Conservation (phyloP, 2,797 vertebrate species). For the Pyrrhura leucotis region DNA sequence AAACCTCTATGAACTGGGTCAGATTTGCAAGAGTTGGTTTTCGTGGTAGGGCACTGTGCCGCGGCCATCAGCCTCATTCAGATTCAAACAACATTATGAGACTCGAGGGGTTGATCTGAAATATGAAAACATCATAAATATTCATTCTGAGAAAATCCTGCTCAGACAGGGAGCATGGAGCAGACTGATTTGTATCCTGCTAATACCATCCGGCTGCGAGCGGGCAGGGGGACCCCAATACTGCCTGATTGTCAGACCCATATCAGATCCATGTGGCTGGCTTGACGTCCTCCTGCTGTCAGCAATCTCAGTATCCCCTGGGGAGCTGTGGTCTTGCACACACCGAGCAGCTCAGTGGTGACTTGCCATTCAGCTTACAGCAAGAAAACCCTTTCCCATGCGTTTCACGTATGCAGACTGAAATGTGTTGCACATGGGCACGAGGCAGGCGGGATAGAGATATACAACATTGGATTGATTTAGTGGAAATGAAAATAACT, state of each 20-base stretch:
- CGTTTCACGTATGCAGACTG: neutral
- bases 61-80: conserved; percentile 28
- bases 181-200: conserved; percentile 40
- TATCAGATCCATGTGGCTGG: neutral
- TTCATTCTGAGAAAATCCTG: conserved; percentile 41
- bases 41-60: conserved; percentile 34
- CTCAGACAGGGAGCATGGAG: neutral
- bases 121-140: conserved; percentile 59
- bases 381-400: neutral
- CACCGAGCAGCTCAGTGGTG: neutral
- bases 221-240: neutral
- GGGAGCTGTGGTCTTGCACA: neutral
- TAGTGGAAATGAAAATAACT: conserved; percentile 24
- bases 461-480: neutral
- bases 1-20: neutral
- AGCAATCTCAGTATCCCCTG: neutral
- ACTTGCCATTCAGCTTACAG: neutral
- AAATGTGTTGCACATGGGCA: conserved; percentile 8
- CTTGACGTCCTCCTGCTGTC: neutral
- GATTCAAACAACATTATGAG: conserved; percentile 45
- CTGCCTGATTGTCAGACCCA: neutral
- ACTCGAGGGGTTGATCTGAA: conserved; percentile 45
- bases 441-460: conserved; percentile 7
- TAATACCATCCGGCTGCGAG: conserved; percentile 18
- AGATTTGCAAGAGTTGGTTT: conserved; percentile 27